Percentiles rank a stretch among this genome's conserved stretches.
These are phyloP conservation scores for Achatina immaculata DNA, from an alignment of 1,140 invertebrate species.

Conservation along the genomic window DNA sequence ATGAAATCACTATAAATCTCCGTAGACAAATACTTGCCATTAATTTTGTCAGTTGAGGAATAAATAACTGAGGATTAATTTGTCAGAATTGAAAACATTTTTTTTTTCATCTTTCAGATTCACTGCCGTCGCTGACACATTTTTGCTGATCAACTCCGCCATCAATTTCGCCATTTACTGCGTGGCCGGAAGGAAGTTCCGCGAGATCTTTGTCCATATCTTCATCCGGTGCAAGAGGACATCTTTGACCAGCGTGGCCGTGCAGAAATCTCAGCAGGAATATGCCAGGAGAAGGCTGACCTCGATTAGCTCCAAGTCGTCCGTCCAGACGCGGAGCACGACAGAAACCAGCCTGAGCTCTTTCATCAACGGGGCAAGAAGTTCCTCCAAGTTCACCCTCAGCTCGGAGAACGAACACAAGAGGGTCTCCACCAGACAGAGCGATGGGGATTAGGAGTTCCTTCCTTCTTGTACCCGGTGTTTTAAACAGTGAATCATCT, in stretches of 20 bases:
- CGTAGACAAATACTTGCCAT: too few relatives aligned
- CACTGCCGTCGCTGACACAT: conserved; percentile 2
- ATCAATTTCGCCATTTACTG: conserved; percentile 37
- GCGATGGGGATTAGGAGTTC: too few relatives aligned
- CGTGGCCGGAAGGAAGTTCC: conserved; percentile 32
- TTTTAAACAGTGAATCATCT: too few relatives aligned
- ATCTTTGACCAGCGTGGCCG: too few relatives aligned
- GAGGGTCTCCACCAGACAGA: too few relatives aligned
- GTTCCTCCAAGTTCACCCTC: not conserved
- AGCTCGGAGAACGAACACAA: not conserved
- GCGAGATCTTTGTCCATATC: conserved; percentile 10
- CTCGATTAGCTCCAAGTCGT: not conserved
- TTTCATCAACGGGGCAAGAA: not conserved
- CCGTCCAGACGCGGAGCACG: not conserved
- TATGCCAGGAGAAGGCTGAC: not conserved
- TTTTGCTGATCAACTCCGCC: conserved; percentile 19
- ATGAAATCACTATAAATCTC: too few relatives aligned
- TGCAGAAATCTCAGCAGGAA: not conserved
- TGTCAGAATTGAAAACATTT: conserved; percentile 8
- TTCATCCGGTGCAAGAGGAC: not conserved
- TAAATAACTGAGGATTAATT: too few relatives aligned
- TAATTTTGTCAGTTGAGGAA: too few relatives aligned
- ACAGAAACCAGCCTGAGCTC: not conserved
- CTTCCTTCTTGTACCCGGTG: too few relatives aligned
- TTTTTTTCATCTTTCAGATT: conserved; percentile 18